Evolutionary conservation across 2,797 vertebrate genomes (phyloP).

Genomic region (Delichon dasypus): DNA sequence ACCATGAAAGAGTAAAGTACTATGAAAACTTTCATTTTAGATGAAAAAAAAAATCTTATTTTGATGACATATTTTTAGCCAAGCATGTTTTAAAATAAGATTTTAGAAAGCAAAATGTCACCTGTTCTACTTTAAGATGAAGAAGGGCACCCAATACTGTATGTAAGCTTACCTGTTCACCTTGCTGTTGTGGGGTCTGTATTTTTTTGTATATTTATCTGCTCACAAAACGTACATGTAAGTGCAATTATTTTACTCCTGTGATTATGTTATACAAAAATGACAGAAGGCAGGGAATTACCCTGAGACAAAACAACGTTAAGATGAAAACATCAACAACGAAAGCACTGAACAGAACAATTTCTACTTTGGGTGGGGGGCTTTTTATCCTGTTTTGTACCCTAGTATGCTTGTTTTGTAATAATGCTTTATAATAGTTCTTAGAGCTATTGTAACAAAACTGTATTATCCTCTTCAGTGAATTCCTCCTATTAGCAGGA

Average conservation of each 20-base stretch:
- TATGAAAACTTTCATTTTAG: not conserved
- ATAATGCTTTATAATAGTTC: not conserved
- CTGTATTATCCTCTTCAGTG: not conserved
- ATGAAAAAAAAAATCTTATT: not conserved
- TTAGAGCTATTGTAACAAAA: constrained; percentile 13
- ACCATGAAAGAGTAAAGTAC: not conserved
- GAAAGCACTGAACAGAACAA: constrained; percentile 23
- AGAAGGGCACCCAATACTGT: not conserved
- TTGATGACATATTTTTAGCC: constrained; percentile 37
- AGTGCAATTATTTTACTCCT: constrained; percentile 8
- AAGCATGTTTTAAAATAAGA: not conserved
- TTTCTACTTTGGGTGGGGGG: not conserved
- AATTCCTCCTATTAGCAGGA: not conserved
- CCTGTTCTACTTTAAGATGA: not conserved
- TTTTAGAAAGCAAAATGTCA: not conserved
- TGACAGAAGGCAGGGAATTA: constrained; percentile 26
- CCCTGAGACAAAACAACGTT: constrained; percentile 12
- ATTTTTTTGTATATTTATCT: constrained; percentile 35
- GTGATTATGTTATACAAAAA: constrained; percentile 24
- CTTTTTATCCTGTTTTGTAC: not conserved
- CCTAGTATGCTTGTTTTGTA: not conserved
- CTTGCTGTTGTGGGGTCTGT: not conserved
- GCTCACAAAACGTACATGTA: not conserved
- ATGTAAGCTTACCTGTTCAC: not conserved
- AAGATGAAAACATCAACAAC: not conserved